Conservation (phyloP, 2,797 vertebrate species). For the Coranthus polyacanthus region DNA sequence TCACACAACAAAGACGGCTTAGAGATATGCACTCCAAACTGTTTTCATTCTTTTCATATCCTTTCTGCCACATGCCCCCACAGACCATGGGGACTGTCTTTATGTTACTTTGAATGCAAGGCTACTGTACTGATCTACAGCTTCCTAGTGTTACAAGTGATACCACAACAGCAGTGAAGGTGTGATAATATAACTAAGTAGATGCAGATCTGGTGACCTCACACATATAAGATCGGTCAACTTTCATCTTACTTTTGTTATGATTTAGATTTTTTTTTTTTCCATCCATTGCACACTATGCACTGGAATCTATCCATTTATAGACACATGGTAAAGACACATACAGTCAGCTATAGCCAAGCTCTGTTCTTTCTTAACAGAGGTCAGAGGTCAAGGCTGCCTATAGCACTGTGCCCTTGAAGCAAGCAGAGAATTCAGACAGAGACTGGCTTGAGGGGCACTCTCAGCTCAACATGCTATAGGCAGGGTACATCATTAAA, state of each 20-base stretch:
- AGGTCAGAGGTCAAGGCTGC: slow-evolving; percentile 61
- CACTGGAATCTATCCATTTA: slow-evolving; percentile 29
- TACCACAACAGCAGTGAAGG: slow-evolving; percentile 32
- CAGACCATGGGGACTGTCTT: slow-evolving; percentile 50
- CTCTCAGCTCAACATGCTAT: slow-evolving; percentile 35
- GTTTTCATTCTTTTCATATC: slow-evolving; percentile 62
- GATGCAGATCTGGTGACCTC: slow-evolving; percentile 35
- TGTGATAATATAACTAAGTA: slow-evolving; percentile 30
- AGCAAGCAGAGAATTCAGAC: slow-evolving; percentile 39
- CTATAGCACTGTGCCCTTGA: slow-evolving; percentile 32
- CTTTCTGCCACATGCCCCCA: slow-evolving; percentile 46
- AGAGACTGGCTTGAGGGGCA: slow-evolving; percentile 47
- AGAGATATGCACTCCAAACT: slow-evolving; percentile 56
- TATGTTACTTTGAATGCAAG: slow-evolving; percentile 53
- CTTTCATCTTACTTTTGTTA: slow-evolving; percentile 37
- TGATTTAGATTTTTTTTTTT: slow-evolving; percentile 46
- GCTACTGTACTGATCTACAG: slow-evolving; percentile 44
- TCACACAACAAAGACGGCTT: slow-evolving; percentile 46
- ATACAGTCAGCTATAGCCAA: neutral
- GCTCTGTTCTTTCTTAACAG: slow-evolving; percentile 38
- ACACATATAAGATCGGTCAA: slow-evolving; percentile 45
- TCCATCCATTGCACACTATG: slow-evolving; percentile 11
- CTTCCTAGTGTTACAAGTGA: slow-evolving; percentile 57
- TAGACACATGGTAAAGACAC: too few relatives aligned
- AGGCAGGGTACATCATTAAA: slow-evolving; percentile 68